Conservation (phyloP, 2,888 invertebrate species). For the Plusia festucae region DNA sequence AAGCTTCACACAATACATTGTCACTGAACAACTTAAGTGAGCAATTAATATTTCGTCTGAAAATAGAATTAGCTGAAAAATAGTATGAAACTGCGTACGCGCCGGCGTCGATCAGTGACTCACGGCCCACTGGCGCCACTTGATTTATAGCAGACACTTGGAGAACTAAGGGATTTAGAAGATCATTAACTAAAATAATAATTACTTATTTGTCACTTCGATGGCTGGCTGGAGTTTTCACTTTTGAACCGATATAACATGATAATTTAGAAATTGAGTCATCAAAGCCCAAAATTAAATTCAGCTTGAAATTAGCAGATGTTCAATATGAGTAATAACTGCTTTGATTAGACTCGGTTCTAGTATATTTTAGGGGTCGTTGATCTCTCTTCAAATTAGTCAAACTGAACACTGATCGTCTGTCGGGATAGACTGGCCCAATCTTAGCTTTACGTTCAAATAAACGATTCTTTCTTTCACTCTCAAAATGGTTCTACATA, state of each 20-base stretch:
- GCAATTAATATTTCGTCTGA: constrained; percentile 56
- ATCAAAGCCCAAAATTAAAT: not conserved
- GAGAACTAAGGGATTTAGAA: constrained; percentile 68
- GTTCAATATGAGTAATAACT: not conserved
- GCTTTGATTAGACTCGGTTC: not conserved
- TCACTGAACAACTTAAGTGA: constrained; percentile 40
- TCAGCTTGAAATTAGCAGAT: constrained; percentile 1
- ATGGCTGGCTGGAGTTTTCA: constrained; percentile 31
- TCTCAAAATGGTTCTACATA: too few relatives aligned
- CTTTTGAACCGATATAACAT: constrained; percentile 16
- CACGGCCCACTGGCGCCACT: constrained; percentile 79
- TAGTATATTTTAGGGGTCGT: not conserved
- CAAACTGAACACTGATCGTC: not conserved
- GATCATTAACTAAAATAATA: constrained; percentile 60
- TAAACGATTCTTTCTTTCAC: not conserved
- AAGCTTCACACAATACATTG: constrained; percentile 27
- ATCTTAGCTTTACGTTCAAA: not conserved
- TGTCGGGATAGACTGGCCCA: not conserved
- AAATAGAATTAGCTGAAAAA: constrained; percentile 67
- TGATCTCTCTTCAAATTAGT: constrained; percentile 2
- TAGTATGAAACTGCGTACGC: constrained; percentile 59
- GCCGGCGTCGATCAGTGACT: constrained; percentile 73
- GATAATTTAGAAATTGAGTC: not conserved
- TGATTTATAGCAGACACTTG: constrained; percentile 77
- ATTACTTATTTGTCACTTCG: constrained; percentile 57